Conservation (phyloP, 1,140 invertebrate species). For the Anoplophora glabripennis region DNA sequence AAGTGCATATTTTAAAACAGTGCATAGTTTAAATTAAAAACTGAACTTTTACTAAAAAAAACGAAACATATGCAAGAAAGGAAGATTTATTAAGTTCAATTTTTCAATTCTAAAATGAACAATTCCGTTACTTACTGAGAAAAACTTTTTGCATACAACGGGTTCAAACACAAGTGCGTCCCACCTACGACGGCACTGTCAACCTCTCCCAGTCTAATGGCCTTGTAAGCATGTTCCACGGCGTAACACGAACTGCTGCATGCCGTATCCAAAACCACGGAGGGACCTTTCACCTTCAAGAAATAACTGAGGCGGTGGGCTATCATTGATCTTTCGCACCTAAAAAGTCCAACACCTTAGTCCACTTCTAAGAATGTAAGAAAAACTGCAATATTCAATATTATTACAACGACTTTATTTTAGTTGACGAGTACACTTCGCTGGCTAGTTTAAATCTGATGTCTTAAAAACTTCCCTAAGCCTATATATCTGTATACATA, state of each 20-base stretch:
- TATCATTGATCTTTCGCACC: conserved; percentile 86
- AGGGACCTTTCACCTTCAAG: conserved; percentile 70
- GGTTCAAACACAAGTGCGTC: conserved; percentile 79
- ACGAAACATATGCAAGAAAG: not conserved
- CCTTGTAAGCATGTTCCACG: conserved; percentile 75
- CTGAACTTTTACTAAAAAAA: too few species aligned
- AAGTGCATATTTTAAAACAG: too few species aligned
- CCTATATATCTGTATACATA: too few species aligned
- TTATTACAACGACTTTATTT: too few species aligned
- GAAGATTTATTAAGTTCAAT: not conserved
- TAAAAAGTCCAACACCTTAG: conserved; percentile 33
- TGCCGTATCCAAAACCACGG: conserved; percentile 82
- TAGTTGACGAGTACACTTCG: too few species aligned
- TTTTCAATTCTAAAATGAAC: not conserved
- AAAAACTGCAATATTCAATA: too few species aligned
- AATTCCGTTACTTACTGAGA: conserved; percentile 50
- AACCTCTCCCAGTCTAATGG: conserved; percentile 73
- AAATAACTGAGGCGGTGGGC: conserved; percentile 84
- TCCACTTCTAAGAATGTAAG: too few species aligned
- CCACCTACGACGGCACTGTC: conserved; percentile 87
- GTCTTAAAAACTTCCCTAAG: too few species aligned
- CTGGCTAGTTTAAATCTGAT: too few species aligned
- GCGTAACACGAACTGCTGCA: conserved; percentile 88
- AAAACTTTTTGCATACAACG: conserved; percentile 82
- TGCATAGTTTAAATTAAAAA: too few species aligned